These are phyloP conservation scores for Melozone crissalis DNA, from an alignment of 2,113 vertebrate genomes.

Conservation along the genomic window DNA sequence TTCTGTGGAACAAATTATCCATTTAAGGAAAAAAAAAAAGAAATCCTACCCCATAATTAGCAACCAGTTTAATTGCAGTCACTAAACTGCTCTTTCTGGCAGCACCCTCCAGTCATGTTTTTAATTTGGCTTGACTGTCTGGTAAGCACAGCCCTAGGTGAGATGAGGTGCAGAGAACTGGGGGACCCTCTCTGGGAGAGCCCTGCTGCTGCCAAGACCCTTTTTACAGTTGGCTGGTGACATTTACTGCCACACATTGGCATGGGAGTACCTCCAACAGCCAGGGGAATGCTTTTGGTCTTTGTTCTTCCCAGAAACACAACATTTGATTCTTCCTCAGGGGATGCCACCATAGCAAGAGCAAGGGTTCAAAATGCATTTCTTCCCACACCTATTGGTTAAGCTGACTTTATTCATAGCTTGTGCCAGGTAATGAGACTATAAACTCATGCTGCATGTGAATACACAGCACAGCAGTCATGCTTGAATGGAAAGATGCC, in stretches of 20 bases:
- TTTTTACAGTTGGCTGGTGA: not conserved
- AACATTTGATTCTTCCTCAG: not conserved
- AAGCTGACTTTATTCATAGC: not conserved
- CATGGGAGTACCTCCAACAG: not conserved
- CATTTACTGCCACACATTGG: not conserved
- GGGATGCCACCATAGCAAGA: not conserved
- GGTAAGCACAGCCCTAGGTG: rapidly evolving
- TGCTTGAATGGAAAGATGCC: not conserved
- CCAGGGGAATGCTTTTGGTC: not conserved
- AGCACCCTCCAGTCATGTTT: not conserved
- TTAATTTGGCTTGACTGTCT: constrained; percentile 23
- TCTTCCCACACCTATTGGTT: not conserved
- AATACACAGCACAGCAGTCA: not conserved
- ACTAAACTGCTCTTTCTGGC: constrained; percentile 1
- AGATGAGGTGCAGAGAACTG: not conserved
- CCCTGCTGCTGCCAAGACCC: not conserved
- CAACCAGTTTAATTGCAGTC: constrained; percentile 9
- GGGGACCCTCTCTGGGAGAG: not conserved
- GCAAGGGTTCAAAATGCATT: not conserved
- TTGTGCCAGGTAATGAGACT: not conserved
- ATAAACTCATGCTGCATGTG: not conserved
- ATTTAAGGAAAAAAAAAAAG: not conserved
- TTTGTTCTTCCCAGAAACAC: not conserved
- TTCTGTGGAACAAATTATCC: constrained; percentile 4
- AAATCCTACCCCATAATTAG: constrained; percentile 2